Percentiles rank a stretch among this genome's conserved stretches.
Evolutionary conservation across 2,888 invertebrate species (phyloP).

Genomic region (Leptarthrus brevirostris): DNA sequence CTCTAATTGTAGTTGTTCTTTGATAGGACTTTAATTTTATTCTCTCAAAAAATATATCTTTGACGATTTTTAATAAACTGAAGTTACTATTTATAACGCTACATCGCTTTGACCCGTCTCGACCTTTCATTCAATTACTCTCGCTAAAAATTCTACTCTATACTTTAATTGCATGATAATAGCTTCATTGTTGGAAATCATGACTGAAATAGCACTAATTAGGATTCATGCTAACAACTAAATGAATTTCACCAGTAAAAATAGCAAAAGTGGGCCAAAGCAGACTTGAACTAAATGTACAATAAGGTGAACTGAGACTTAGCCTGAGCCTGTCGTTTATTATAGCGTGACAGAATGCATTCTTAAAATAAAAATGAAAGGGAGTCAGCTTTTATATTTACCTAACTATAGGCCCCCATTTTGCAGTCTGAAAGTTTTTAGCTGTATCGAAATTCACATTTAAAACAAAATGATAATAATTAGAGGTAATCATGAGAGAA

Average conservation of each 20-base stretch:
- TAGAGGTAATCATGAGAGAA: background rate
- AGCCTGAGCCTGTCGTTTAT: constrained; percentile 29
- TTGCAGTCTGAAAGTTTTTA: constrained; percentile 11
- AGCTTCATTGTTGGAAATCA: constrained; percentile 9
- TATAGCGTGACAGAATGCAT: constrained; percentile 50
- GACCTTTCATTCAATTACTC: background rate
- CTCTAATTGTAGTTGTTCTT: too few relatives aligned
- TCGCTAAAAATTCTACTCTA: background rate
- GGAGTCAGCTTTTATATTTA: background rate
- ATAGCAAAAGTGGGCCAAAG: constrained; percentile 35
- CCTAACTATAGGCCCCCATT: constrained; percentile 2
- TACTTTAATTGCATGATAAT: constrained; percentile 10
- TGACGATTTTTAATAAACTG: too few relatives aligned
- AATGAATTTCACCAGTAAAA: constrained; percentile 17
- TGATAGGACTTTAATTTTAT: too few relatives aligned
- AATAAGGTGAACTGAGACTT: constrained; percentile 11
- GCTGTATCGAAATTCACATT: background rate
- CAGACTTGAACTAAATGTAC: constrained; percentile 44
- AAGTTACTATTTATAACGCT: too few relatives aligned
- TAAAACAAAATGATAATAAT: constrained; percentile 22
- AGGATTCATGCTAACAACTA: constrained; percentile 32
- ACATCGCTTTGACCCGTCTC: constrained; percentile 2
- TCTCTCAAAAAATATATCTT: too few relatives aligned
- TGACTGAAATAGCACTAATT: constrained; percentile 33
- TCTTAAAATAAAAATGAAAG: constrained; percentile 38